These are phyloP conservation scores for Dorcus hopei DNA, from an alignment of 2,888 invertebrate species.

Conservation along the genomic window DNA sequence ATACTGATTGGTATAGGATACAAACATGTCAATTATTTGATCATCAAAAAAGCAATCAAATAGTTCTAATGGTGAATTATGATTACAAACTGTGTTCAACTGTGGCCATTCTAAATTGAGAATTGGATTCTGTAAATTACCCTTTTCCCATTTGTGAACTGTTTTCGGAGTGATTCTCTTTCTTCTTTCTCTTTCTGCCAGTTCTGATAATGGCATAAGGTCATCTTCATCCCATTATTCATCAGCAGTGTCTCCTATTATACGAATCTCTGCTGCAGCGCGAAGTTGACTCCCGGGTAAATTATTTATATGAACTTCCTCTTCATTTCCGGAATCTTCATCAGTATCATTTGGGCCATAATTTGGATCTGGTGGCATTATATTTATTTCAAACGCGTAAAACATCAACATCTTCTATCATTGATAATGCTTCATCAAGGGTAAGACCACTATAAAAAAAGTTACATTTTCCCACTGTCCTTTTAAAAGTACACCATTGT, in stretches of 20 bases:
- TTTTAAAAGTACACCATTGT: too few relatives aligned
- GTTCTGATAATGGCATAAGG: background rate
- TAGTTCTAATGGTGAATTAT: background rate
- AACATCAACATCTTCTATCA: background rate
- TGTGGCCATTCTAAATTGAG: too few relatives aligned
- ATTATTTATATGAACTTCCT: slow-evolving; percentile 17
- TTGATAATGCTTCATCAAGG: too few relatives aligned
- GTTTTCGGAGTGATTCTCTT: background rate
- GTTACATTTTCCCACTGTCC: too few relatives aligned
- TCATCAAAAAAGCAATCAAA: slow-evolving; percentile 18
- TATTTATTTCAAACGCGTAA: slow-evolving; percentile 8
- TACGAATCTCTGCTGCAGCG: slow-evolving; percentile 14
- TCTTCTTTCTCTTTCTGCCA: background rate
- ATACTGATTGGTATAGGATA: slow-evolving; percentile 17
- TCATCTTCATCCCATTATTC: background rate
- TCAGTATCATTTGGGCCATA: slow-evolving; percentile 9
- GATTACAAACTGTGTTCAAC: background rate
- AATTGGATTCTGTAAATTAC: background rate
- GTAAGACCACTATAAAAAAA: too few relatives aligned
- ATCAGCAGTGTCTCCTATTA: background rate
- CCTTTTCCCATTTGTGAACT: slow-evolving; percentile 1
- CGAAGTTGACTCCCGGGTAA: slow-evolving; percentile 14
- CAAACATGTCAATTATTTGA: slow-evolving; percentile 17
- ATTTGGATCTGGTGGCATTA: slow-evolving; percentile 16
- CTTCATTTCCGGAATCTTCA: slow-evolving; percentile 8